Evolutionary conservation across 2,113 vertebrate species (phyloP).

Genomic region (Pseudopipra pipra): DNA sequence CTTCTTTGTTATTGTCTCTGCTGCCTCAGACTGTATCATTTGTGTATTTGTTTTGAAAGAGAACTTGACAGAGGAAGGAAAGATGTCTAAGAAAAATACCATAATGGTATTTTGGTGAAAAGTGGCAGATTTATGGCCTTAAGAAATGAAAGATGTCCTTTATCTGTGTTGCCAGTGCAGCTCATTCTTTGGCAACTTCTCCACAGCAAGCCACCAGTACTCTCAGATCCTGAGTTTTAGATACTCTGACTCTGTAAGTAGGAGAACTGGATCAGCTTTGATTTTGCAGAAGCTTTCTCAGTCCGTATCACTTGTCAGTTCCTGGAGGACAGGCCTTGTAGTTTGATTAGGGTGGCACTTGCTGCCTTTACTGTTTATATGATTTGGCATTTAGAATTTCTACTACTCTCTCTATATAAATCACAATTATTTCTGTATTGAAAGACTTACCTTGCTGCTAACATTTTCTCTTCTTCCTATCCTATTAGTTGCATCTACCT

Average conservation of each 20-base stretch:
- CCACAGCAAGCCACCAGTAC: neutral
- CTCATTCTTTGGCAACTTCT: neutral
- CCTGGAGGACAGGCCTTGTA: neutral
- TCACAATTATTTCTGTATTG: neutral
- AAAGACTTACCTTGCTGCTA: neutral
- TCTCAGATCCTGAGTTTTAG: neutral
- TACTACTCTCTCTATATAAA: neutral
- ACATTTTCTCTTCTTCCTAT: neutral
- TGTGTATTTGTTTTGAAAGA: neutral
- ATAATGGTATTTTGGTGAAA: neutral
- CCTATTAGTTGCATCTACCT: neutral
- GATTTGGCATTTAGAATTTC: neutral
- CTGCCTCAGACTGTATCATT: neutral
- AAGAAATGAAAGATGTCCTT: neutral
- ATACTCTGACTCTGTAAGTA: neutral
- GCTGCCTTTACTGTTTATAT: neutral
- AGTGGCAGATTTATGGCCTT: neutral
- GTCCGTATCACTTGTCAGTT: neutral
- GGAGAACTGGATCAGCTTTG: neutral
- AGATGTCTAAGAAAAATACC: neutral
- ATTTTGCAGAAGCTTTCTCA: neutral
- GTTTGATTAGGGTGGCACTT: neutral
- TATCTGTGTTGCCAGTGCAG: neutral
- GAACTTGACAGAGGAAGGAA: neutral
- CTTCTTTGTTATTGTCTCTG: neutral